Evolutionary conservation across 2,888 invertebrate species (phyloP), one percentile per base, ranked within the genome.

Genomic region (Holacanthella duospinosa): DNA sequence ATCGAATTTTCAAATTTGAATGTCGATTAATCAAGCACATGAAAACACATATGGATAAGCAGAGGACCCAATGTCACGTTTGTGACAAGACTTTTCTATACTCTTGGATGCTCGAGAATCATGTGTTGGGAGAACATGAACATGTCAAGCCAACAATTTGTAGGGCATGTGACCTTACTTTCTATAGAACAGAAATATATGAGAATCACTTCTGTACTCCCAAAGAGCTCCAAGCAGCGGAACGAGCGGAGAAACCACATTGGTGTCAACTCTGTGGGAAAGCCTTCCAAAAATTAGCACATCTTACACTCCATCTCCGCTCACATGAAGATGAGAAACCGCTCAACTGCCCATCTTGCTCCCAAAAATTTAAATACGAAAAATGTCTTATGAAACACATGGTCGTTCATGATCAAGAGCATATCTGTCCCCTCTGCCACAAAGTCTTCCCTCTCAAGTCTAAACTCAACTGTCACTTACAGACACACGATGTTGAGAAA

Each of bases 61-160:
- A 6, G 29, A 9, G 29, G 3, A 27, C 29, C 28, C 4, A 28
- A 3, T 57, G 57, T 29, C 29, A 16, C 24, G 9, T 28, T 12
- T 57, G 57, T 24, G 21, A 21, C 19, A 29, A 16, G 21, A 28
- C 27, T 19, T 57, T 57, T 21, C 4, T 57, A 21, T 57, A 57
- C 25, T 29, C 27, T 2, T 57, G 57, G 57, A 28, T 57, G 57
- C 36, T 57, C 2, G 57, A 57, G 16, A 57, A 57, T 57, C 57
- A 57, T 21, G 29, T 57, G 16, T 21, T 57, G 3, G 29, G 21
- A 19, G 29, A 29, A 16, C 57, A 57, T 36, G 57, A 57, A 24
- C 29, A 29, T 12, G 29, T 28, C 9, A 27, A 27, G 27, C 29
- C 57, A 3, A 29, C 19, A 28, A 29, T 57, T 9, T 57, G 57